Percentiles rank a stretch among this genome's conserved stretches.
Evolutionary conservation across 2,113 vertebrate genomes (phyloP).

Genomic region (Sinocyclocheilus grahami): DNA sequence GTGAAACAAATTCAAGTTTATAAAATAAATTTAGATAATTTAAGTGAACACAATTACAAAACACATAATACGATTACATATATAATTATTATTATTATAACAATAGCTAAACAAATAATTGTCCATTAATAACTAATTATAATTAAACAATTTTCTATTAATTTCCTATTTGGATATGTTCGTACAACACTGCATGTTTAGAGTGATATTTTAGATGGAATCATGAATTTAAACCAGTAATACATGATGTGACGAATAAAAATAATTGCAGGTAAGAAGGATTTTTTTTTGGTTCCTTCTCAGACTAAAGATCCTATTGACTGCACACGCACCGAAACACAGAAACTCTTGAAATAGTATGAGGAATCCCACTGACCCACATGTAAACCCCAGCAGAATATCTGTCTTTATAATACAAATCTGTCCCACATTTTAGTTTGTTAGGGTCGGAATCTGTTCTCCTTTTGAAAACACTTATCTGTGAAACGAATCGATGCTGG

Average conservation of each 20-base stretch:
- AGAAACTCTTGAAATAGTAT: conserved; percentile 19
- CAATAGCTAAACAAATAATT: too few species aligned
- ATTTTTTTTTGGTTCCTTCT: neutral
- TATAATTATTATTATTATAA: too few species aligned
- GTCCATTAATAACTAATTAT: too few species aligned
- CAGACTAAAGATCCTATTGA: neutral
- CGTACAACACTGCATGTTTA: too few species aligned
- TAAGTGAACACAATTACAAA: too few species aligned
- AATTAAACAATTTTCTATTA: too few species aligned
- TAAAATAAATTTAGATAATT: too few species aligned
- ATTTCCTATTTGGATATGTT: too few species aligned
- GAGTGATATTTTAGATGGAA: too few species aligned
- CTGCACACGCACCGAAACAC: conserved; percentile 15
- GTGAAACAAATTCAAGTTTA: too few species aligned
- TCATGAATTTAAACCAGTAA: too few species aligned
- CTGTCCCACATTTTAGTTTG: conserved; percentile 40
- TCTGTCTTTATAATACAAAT: conserved; percentile 38
- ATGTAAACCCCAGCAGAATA: conserved; percentile 51
- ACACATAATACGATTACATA: too few species aligned
- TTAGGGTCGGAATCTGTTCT: neutral
- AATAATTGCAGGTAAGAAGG: neutral
- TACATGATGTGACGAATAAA: neutral
- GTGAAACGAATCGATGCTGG: neutral
- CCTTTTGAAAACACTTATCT: neutral
- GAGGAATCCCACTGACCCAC: conserved; percentile 56